phyloP scores from a whole-genome alignment of 2,113 vertebrate genomes.

The Fregata magnificens region DNA sequence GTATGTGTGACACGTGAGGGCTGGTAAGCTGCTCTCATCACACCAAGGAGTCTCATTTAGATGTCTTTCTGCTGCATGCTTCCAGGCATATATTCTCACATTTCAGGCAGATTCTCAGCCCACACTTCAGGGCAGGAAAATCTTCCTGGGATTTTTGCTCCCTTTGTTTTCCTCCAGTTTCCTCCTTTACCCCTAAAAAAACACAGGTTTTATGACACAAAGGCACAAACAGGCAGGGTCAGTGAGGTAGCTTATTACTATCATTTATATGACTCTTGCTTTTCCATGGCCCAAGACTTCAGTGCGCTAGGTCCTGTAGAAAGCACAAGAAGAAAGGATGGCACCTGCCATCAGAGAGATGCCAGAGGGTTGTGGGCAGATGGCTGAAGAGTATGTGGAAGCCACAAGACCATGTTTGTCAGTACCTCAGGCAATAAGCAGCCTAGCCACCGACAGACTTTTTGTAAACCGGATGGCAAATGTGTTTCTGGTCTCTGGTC shows the following conservation, averaged over 20 bases:
- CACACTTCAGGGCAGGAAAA: not conserved
- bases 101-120: not conserved
- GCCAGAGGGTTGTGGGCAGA: not conserved
- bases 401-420: not conserved
- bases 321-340: not conserved
- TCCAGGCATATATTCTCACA: not conserved
- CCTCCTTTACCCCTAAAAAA: not conserved
- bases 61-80: not conserved
- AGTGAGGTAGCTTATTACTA: not conserved
- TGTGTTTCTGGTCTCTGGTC: not conserved
- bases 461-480: not conserved
- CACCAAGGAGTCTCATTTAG: not conserved
- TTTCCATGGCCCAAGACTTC: not conserved
- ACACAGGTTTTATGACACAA: not conserved
- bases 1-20: not conserved
- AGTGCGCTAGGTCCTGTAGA: rapidly evolving
- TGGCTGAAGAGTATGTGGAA: not conserved
- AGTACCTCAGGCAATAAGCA: not conserved
- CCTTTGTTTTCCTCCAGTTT: not conserved
- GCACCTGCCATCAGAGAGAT: not conserved
- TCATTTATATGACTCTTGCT: not conserved
- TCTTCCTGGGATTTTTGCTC: not conserved
- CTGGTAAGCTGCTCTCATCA: not conserved
- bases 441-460: not conserved
- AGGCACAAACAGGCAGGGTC: not conserved